Evolutionary conservation across 2,113 vertebrate genomes (phyloP), one percentile per base, ranked within the genome.

Genomic region (Myotis brandtii): DNA sequence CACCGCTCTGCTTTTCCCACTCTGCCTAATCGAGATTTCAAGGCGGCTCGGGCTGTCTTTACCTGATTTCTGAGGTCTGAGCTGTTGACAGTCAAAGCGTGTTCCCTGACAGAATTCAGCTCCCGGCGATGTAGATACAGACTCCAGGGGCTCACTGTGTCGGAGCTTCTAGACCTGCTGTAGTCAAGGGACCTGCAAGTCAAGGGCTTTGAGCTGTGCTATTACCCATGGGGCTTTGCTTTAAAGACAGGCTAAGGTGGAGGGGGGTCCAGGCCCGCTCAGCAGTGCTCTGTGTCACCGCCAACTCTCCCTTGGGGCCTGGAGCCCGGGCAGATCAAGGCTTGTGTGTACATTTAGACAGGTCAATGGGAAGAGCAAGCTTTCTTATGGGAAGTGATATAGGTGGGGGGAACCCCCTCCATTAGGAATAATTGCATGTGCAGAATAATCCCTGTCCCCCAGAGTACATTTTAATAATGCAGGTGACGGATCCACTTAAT

Each of bases 391-490:
- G 88, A 86, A 96, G 46, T 20, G 66, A 32, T 23, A 16, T 40
- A 40, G 50, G 56, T 73, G 43, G 0, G 12, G 12, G 89, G 79
- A 66, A 59, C 54, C 1, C 69, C 62, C 95, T 93, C 66, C 83
- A 6, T 73, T 93, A 91, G 94, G 93, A 97, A 27, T 90, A 79
- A 96, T 67, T 95, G 96, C 93, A 97, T 92, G 95, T 95, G n/a
- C 64, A 91, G 82, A 95, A 95, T 97, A 97, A 97, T 98, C 97
- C 93, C 75, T 77, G 72, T 95, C 84, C 93, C 96, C 97, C 0
- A 87, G 93, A 93, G 96, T 83, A 73, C 91, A 94, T 97, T 97
- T 97, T 97, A 98, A 98, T 98, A 97, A 97, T 96, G 95, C 82
- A 87, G 95, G 96, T 96, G 98, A 92, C 98, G 79, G 96, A 97